Base-by-base conservation (phyloP, 2,797 vertebrate genomes). In the Fratercula arctica region DNA sequence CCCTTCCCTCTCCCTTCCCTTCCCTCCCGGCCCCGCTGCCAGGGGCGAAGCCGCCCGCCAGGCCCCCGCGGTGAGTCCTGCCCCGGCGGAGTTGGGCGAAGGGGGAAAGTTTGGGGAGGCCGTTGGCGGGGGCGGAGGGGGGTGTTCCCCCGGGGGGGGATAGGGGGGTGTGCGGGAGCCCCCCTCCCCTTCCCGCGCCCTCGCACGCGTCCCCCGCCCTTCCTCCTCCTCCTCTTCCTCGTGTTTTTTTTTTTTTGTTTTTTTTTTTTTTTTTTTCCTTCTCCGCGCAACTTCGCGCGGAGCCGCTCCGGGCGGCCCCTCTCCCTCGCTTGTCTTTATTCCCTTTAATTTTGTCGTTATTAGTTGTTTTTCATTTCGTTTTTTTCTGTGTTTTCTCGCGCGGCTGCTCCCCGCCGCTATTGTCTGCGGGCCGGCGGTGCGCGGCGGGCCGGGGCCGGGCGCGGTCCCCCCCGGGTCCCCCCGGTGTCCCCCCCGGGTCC, bases 51-150 rank as follows among this genome's bases (percentile, higher is more conserved):
- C 70, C 50, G 13, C 50, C 91, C 93, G 96, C 50, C 89, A 95
- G 85, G 96, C 84, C 87, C 75, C 79, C 21, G 87, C 63, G 90
- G 95, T 89, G 77, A 96, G 93, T 94, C 45, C 76, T 89, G 92
- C 73, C 59, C 96, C 93, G 93, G 82, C 85, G 95, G 84, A 93
- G 91, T 89, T 96, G 94, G 77, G 53, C 48, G 87, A 29, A 91
- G 23, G 69, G 53, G 20, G 77, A 74, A 88, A 86, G 91, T 89
- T 63, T 46, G 88, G 70, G 83, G 70, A 73, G 75, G 87, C 78
- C 35, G 45, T 13, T n/a, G 39, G 68, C 20, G 51, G 56, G 39
- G 77, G 39, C 31, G 46, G 35, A n/a, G 69, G 54, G 31, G 46
- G 80, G 61, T 6, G 23, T 19, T 18, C 9, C 51, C 25, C 29